Evolutionary conservation across 2,888 invertebrate genomes (phyloP).

Genomic region (Synanthedon andrenaeformis): DNA sequence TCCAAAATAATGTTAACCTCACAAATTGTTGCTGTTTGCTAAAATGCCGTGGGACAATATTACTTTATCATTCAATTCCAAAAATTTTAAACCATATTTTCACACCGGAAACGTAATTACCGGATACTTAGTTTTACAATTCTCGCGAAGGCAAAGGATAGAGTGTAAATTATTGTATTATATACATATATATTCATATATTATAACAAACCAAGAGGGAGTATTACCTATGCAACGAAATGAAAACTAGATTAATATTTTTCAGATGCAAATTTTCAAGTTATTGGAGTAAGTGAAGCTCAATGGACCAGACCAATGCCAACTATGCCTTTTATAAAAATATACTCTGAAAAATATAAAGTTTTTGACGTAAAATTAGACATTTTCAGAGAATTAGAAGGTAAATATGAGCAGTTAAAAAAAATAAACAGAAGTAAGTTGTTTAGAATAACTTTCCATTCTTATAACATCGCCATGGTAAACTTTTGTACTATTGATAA

Average conservation of each 20-base stretch:
- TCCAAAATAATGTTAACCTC: too few relatives aligned
- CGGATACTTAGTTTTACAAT: conserved; percentile 41
- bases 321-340: conserved; percentile 45
- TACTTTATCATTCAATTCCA: conserved; percentile 33
- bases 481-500: too few relatives aligned
- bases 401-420: conserved; percentile 11
- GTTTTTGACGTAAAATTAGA: conserved; percentile 32
- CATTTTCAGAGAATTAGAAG: conserved; percentile 29
- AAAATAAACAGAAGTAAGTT: too few relatives aligned
- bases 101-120: conserved; percentile 55
- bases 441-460: too few relatives aligned
- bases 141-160: conserved; percentile 35
- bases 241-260: conserved; percentile 8
- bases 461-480: too few relatives aligned
- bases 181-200: background rate
- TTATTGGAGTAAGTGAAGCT: conserved; percentile 41
- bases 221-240: background rate
- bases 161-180: conserved; percentile 25
- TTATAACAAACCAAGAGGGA: background rate
- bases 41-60: conserved; percentile 42
- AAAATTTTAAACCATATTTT: conserved; percentile 40
- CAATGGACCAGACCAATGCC: conserved; percentile 47
- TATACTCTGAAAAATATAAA: conserved; percentile 43
- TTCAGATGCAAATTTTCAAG: conserved; percentile 43
- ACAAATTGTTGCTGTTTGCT: background rate